phyloP scores from a whole-genome alignment of 2,797 vertebrate genomes.

The Tympanoctomys barrerae region DNA sequence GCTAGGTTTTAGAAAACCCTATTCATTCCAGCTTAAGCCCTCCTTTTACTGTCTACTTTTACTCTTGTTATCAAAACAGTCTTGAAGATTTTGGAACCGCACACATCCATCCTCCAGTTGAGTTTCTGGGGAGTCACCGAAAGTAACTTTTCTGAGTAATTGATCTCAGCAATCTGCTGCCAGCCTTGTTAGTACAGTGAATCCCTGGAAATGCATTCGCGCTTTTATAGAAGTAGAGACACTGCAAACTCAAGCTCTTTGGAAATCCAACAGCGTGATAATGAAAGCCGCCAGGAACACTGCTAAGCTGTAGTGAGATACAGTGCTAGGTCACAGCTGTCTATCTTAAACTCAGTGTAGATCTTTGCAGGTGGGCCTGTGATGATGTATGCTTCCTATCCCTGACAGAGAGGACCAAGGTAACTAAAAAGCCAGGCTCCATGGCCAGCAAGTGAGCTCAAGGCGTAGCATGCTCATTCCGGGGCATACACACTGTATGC shows the following conservation, averaged over 20 bases:
- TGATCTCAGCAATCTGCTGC: not conserved
- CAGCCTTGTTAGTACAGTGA: conserved; percentile 57
- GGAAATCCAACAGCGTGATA: conserved; percentile 67
- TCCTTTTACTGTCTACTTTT: not conserved
- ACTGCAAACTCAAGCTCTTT: conserved; percentile 69
- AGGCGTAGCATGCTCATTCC: not conserved
- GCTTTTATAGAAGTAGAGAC: conserved; percentile 19
- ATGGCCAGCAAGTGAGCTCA: not conserved
- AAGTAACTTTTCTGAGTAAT: conserved; percentile 58
- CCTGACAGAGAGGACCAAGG: conserved; percentile 54
- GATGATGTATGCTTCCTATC: conserved; percentile 69
- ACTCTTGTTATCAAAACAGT: not conserved
- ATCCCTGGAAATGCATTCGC: conserved; percentile 36
- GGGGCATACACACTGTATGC: not conserved
- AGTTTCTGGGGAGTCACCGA: conserved; percentile 1
- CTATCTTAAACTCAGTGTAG: conserved; percentile 65
- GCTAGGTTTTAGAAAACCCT: not conserved
- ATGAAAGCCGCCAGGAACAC: conserved; percentile 76
- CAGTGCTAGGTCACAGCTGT: conserved; percentile 79
- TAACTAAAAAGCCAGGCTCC: not conserved
- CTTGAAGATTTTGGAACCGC: conserved; percentile 11
- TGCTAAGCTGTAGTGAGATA: conserved; percentile 72
- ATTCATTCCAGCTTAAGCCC: not conserved
- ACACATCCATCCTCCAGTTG: not conserved
- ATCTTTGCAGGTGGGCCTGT: conserved; percentile 70